Percentiles rank a stretch among this genome's conserved stretches.
Evolutionary conservation across 2,113 vertebrate genomes (phyloP).

Genomic region (Aphyosemion australe): DNA sequence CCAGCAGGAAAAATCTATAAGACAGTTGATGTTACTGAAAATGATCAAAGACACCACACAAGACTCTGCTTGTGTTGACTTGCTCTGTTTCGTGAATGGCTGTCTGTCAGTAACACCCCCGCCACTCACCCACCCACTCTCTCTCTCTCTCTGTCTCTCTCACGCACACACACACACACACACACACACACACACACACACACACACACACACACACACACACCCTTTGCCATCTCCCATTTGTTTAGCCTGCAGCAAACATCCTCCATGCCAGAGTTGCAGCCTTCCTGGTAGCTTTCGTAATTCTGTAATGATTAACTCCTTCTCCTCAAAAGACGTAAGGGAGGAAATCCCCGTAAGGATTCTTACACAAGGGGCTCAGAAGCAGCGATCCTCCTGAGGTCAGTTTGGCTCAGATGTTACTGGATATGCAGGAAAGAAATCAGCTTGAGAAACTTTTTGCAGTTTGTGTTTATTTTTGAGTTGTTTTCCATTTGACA

Average conservation of each 20-base stretch:
- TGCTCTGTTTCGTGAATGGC: conserved; percentile 15
- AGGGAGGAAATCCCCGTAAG: neutral
- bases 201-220: neutral
- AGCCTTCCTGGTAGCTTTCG: neutral
- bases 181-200: neutral
- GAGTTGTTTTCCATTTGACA: conserved; percentile 13
- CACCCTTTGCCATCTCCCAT: neutral
- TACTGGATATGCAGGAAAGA: neutral
- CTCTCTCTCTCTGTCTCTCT: no score
- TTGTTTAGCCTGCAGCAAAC: conserved; percentile 11
- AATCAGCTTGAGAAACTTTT: neutral
- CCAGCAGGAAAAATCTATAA: conserved; percentile 7
- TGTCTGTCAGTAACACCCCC: neutral
- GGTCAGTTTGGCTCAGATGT: conserved; percentile 24
- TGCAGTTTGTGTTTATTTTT: neutral
- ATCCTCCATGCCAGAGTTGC: neutral
- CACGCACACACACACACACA: no score
- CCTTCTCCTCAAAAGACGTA: neutral
- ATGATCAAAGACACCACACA: conserved; percentile 50
- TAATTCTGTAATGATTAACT: conserved; percentile 51
- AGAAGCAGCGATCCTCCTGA: conserved; percentile 1
- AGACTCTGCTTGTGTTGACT: conserved; percentile 28
- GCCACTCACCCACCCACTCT: neutral
- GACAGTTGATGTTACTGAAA: no score
- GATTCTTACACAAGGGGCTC: neutral